Evolutionary conservation across 2,113 vertebrate species (phyloP).

Genomic region (Trematomus loennbergii): DNA sequence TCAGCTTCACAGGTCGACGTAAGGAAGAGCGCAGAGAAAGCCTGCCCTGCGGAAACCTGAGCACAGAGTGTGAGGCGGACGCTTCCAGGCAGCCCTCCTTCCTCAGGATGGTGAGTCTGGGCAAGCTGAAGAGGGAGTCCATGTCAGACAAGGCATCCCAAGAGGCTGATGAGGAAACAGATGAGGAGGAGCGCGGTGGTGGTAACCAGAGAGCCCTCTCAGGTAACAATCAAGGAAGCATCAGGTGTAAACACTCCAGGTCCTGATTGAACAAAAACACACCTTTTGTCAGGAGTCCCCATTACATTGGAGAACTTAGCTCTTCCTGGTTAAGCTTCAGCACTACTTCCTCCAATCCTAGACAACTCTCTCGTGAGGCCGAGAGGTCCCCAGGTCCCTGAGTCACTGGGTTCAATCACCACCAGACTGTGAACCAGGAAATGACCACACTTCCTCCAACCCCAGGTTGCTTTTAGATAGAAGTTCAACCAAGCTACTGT

Average conservation of each 20-base stretch:
- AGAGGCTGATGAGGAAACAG: constrained; percentile 74
- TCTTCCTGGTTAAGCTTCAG: constrained; percentile 27
- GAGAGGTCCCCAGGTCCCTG: constrained; percentile 53
- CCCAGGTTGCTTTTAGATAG: constrained; percentile 60
- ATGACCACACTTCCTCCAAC: constrained; percentile 63
- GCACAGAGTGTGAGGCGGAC: constrained; percentile 70
- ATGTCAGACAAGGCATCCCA: constrained; percentile 85
- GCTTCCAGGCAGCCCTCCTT: constrained; percentile 83
- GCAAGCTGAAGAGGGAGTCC: constrained; percentile 86
- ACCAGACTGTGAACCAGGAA: constrained; percentile 72
- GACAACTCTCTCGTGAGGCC: constrained; percentile 58
- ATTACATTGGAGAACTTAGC: constrained; percentile 11
- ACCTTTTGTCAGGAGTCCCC: not conserved
- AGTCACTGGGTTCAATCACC: constrained; percentile 71
- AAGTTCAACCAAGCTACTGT: constrained; percentile 60
- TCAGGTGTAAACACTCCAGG: not conserved
- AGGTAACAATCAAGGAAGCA: constrained; percentile 79
- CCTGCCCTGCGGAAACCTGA: constrained; percentile 74
- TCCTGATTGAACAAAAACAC: not conserved
- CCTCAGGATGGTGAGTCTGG: constrained; percentile 87
- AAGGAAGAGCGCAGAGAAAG: constrained; percentile 83
- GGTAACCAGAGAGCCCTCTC: constrained; percentile 89
- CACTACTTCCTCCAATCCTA: constrained; percentile 54
- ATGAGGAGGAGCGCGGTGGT: constrained; percentile 80
- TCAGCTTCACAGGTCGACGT: constrained; percentile 81